Conservation (phyloP, 2,888 invertebrate genomes). For the Pristionchus fissidentatus region DNA sequence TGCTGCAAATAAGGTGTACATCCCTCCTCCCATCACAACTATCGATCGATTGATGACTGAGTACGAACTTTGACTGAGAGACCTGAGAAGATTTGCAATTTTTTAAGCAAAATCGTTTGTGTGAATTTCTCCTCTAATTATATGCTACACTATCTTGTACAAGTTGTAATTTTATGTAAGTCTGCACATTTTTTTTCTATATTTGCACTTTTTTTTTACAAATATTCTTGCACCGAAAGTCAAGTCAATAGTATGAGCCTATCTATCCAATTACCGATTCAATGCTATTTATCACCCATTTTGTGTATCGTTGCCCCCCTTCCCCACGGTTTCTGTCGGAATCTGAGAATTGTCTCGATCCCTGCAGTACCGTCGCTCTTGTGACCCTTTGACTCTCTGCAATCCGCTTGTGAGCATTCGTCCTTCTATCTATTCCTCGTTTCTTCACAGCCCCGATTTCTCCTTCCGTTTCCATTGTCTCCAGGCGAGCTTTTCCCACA, state of each 20-base stretch:
- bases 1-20: constrained; percentile 63
- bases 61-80: constrained; percentile 3
- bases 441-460: constrained; percentile 21
- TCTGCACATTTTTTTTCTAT: not conserved
- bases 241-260: constrained; percentile 35
- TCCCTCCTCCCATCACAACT: not conserved
- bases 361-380: not conserved
- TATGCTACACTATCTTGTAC: constrained; percentile 35
- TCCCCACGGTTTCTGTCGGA: not conserved
- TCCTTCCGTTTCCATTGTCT: not conserved
- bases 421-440: constrained; percentile 1
- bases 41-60: constrained; percentile 16
- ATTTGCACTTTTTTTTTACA: not conserved
- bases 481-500: constrained; percentile 6
- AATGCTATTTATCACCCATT: constrained; percentile 39
- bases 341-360: not conserved
- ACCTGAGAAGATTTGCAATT: not conserved
- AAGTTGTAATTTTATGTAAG: constrained; percentile 27
- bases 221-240: not conserved
- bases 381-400: not conserved
- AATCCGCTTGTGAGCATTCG: not conserved
- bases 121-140: not conserved
- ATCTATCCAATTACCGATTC: constrained; percentile 33
- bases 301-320: constrained; percentile 1
- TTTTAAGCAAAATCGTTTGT: not conserved